Conservation (phyloP, 2,113 vertebrate species). For the Platysternon megacephalum region DNA sequence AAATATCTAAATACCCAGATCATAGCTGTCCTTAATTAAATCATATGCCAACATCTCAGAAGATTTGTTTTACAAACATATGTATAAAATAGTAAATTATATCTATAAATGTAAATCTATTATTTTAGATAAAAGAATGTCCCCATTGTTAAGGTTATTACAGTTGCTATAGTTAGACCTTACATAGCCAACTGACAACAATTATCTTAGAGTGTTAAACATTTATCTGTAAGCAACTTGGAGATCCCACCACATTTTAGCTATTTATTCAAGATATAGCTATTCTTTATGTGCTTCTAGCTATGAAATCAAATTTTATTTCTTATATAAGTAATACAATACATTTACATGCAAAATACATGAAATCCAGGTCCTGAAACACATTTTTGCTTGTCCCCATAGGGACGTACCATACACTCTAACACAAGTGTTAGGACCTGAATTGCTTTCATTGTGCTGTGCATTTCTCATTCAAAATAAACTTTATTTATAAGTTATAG, state of each 20-base stretch:
- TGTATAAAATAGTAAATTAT: not conserved
- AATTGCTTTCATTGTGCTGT: not conserved
- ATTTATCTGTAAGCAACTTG: slow-evolving; percentile 42
- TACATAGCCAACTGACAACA: slow-evolving; percentile 22
- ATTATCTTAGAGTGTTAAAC: slow-evolving; percentile 55
- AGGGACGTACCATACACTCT: not conserved
- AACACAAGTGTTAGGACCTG: not conserved
- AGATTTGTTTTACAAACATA: not conserved
- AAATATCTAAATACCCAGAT: slow-evolving; percentile 47
- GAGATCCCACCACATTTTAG: not conserved
- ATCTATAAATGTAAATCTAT: not conserved
- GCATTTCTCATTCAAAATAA: not conserved
- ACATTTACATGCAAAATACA: not conserved
- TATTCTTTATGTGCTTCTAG: not conserved
- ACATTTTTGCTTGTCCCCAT: not conserved
- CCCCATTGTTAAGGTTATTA: slow-evolving; percentile 40
- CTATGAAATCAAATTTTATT: not conserved
- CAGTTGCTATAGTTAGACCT: slow-evolving; percentile 53
- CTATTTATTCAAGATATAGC: not conserved
- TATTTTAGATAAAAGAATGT: slow-evolving; percentile 39
- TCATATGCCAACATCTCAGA: not conserved
- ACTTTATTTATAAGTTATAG: not conserved
- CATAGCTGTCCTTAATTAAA: slow-evolving; percentile 27
- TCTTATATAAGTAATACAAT: not conserved
- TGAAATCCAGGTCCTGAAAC: not conserved